Evolutionary conservation across 1,140 invertebrate species (phyloP).

Genomic region (Anoplophora glabripennis): DNA sequence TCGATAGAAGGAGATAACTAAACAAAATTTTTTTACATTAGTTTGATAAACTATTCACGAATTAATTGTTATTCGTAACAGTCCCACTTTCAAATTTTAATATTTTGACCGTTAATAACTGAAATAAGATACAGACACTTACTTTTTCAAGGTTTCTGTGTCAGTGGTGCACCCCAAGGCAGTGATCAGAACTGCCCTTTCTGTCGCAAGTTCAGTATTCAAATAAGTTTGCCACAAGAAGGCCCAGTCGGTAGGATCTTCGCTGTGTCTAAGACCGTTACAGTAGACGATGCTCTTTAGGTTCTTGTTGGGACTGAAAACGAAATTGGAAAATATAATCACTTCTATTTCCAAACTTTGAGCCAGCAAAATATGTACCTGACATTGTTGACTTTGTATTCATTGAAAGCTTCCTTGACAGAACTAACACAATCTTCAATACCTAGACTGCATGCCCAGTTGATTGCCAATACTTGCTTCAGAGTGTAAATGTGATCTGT

Average conservation of each 20-base stretch:
- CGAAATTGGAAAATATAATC: too few species aligned
- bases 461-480: slow-evolving; percentile 46
- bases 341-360: too few species aligned
- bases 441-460: slow-evolving; percentile 55
- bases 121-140: slow-evolving; percentile 34
- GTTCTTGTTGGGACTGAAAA: slow-evolving; percentile 53
- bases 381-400: slow-evolving; percentile 11
- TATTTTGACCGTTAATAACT: background rate
- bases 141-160: slow-evolving; percentile 48
- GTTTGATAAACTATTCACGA: too few species aligned
- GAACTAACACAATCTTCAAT: slow-evolving; percentile 50
- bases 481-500: slow-evolving; percentile 46
- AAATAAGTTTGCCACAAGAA: slow-evolving; percentile 53
- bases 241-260: slow-evolving; percentile 48
- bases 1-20: slow-evolving; percentile 35
- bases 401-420: slow-evolving; percentile 39
- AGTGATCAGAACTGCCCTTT: slow-evolving; percentile 56
- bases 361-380: slow-evolving; percentile 9
- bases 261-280: slow-evolving; percentile 49
- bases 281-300: slow-evolving; percentile 60
- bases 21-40: slow-evolving; percentile 15
- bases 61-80: too few species aligned
- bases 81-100: too few species aligned
- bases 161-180: slow-evolving; percentile 58
- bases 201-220: slow-evolving; percentile 51